A percentile compares a stretch with the other conserved stretches of the same genome.
Conservation (phyloP, 1,140 invertebrate species). For the Hyles euphorbiae region DNA sequence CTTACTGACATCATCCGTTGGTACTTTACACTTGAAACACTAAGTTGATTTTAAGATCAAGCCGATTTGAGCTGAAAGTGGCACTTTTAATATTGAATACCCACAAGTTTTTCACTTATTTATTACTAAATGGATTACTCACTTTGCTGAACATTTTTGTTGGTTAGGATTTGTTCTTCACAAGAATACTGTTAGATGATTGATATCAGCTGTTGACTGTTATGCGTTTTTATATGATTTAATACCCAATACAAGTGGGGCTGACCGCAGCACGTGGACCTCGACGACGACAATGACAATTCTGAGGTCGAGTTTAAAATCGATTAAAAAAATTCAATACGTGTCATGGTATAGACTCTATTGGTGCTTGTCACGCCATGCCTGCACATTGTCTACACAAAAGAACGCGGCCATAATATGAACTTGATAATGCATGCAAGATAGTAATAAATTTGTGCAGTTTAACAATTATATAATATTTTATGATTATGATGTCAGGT, state of each 20-base stretch:
- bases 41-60: too few species aligned
- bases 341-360: conserved; percentile 38
- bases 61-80: too few species aligned
- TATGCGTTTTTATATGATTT: conserved; percentile 49
- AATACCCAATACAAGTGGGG: conserved; percentile 40
- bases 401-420: too few species aligned
- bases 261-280: conserved; percentile 31
- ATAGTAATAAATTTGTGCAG: too few species aligned
- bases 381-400: neutral
- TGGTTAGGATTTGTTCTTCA: conserved; percentile 21
- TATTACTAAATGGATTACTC: conserved; percentile 13
- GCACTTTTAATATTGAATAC: too few species aligned
- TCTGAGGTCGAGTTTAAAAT: conserved; percentile 30
- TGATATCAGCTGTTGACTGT: conserved; percentile 31
- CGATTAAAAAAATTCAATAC: conserved; percentile 36
- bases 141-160: conserved; percentile 43
- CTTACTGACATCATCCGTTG: too few species aligned
- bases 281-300: conserved; percentile 34
- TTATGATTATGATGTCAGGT: too few species aligned
- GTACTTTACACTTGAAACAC: too few species aligned
- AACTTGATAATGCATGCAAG: too few species aligned
- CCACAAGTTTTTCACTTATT: too few species aligned
- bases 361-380: conserved; percentile 20
- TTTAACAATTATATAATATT: too few species aligned
- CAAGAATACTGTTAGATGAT: conserved; percentile 31